A percentile compares a stretch with the other conserved stretches of the same genome.
phyloP scores from a whole-genome alignment of 2,888 invertebrate genomes.

The Mimumesa dahlbomi region DNA sequence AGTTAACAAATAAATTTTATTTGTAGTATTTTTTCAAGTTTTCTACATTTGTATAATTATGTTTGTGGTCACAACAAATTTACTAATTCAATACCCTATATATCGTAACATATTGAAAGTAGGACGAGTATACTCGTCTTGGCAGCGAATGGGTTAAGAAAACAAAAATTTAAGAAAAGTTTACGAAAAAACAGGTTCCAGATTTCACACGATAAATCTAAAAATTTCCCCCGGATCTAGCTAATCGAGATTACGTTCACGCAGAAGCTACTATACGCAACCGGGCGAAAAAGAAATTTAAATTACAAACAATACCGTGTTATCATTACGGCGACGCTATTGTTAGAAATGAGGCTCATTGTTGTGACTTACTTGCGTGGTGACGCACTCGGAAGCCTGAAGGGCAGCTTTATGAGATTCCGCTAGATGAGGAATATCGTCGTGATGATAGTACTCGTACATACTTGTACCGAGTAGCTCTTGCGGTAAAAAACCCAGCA shows the following conservation, averaged over 20 bases:
- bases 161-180: too few species aligned
- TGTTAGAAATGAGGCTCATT: background rate
- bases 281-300: background rate
- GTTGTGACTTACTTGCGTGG: constrained; percentile 82
- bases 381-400: constrained; percentile 83
- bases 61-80: too few species aligned
- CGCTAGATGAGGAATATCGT: constrained; percentile 89
- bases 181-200: too few species aligned
- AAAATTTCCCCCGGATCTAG: too few species aligned
- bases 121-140: too few species aligned
- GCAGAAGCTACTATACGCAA: background rate
- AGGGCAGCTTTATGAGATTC: constrained; percentile 91
- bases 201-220: too few species aligned
- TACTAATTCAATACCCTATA: too few species aligned
- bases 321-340: constrained; percentile 18
- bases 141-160: too few species aligned
- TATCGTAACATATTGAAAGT: too few species aligned
- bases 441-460: constrained; percentile 94
- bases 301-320: constrained; percentile 9
- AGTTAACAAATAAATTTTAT: too few species aligned
- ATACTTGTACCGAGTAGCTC: constrained; percentile 95
- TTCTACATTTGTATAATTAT: too few species aligned
- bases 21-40: too few species aligned
- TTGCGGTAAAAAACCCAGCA: constrained; percentile 95
- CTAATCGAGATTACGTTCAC: background rate